These are phyloP conservation scores for Peromyscus polionotus DNA, from an alignment of 2,113 vertebrate genomes.

Conservation along the genomic window DNA sequence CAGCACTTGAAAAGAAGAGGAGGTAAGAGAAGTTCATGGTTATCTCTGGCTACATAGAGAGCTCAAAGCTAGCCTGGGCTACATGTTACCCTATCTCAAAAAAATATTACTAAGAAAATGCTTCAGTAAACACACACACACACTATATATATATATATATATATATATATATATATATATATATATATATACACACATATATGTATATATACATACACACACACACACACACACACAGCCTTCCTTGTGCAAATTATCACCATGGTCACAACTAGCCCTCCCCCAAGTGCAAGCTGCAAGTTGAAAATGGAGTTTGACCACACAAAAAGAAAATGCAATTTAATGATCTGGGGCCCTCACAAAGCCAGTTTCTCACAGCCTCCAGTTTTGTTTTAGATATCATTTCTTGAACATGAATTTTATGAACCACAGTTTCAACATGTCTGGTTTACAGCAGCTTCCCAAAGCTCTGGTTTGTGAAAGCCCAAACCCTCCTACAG, in stretches of 20 bases:
- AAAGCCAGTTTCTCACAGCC: background rate
- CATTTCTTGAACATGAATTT: slow-evolving; percentile 15
- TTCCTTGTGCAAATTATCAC: background rate
- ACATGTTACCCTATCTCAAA: background rate
- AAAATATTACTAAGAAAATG: background rate
- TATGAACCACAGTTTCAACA: slow-evolving; percentile 11
- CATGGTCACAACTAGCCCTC: background rate
- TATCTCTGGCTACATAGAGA: background rate
- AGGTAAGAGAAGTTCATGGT: background rate
- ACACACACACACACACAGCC: no score
- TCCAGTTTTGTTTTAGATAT: background rate
- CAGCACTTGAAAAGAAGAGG: background rate
- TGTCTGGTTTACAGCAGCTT: slow-evolving; percentile 8
- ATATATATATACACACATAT: background rate
- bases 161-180: no score
- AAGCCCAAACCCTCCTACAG: slow-evolving; percentile 14
- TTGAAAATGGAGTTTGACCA: background rate
- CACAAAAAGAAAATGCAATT: background rate
- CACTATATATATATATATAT: background rate
- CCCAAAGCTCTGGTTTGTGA: background rate
- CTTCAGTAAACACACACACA: background rate
- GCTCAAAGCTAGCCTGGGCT: background rate
- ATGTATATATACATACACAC: no score
- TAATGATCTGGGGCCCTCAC: background rate
- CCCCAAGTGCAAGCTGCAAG: background rate